Conservation (phyloP, 2,888 invertebrate species). For the Mesopsocus fuscifrons region DNA sequence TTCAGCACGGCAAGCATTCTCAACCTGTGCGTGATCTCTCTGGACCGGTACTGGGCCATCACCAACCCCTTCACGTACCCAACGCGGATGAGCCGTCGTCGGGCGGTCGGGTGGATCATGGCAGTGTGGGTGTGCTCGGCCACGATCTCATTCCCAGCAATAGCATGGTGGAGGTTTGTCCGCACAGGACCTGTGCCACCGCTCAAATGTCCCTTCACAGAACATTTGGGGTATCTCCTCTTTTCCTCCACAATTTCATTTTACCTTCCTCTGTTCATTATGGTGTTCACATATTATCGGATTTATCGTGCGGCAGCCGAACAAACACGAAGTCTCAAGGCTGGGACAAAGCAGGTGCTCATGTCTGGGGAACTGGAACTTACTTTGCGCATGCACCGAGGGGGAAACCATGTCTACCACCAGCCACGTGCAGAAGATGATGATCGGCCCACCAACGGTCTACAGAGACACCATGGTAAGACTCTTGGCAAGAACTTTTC, state of each 20-base stretch:
- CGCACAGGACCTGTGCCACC: conserved; percentile 51
- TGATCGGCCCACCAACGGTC: conserved; percentile 50
- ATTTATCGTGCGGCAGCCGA: conserved; percentile 88
- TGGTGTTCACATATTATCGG: conserved; percentile 95
- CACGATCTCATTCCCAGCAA: conserved; percentile 95
- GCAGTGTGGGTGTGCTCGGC: conserved; percentile 94
- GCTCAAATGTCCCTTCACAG: conserved; percentile 85
- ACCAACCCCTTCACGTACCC: conserved; percentile 97
- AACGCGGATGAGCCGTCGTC: conserved; percentile 74
- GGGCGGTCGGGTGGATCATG: conserved; percentile 74
- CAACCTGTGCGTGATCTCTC: conserved; percentile 89
- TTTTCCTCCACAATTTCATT: conserved; percentile 97
- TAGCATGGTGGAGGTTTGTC: conserved; percentile 88
- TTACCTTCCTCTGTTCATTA: conserved; percentile 88
- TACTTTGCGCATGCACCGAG: conserved; percentile 83
- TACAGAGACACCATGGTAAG: conserved; percentile 40
- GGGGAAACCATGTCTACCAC: conserved; percentile 29
- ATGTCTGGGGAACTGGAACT: conserved; percentile 71
- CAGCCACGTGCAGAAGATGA: conserved; percentile 21
- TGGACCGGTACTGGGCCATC: conserved; percentile 97
- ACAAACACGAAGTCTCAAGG: conserved; percentile 75
- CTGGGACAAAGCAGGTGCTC: conserved; percentile 80
- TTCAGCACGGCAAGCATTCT: conserved; percentile 95
- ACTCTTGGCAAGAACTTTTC: conserved; percentile 78
- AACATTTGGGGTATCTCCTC: conserved; percentile 87